Conservation (phyloP, 2,888 invertebrate species). For the Phasia obesa region DNA sequence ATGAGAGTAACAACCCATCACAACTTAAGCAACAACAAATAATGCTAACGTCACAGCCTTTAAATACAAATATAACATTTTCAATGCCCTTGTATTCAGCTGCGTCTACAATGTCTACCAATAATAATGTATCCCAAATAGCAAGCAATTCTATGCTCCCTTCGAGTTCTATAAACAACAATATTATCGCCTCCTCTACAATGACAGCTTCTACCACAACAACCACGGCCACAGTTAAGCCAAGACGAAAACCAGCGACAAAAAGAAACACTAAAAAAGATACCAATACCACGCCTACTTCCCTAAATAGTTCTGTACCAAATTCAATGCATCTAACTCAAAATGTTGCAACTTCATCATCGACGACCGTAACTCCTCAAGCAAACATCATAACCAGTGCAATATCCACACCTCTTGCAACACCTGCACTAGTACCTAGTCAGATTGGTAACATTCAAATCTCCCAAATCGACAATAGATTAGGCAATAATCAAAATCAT, state of each 20-base stretch:
- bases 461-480: conserved; percentile 79
- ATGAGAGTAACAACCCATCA: conserved; percentile 28
- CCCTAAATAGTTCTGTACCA: conserved; percentile 14
- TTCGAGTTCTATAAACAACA: conserved; percentile 64
- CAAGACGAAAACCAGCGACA: conserved; percentile 80
- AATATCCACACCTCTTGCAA: conserved; percentile 69
- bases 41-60: conserved; percentile 67
- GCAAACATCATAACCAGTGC: conserved; percentile 72
- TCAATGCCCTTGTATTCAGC: conserved; percentile 62
- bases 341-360: conserved; percentile 34
- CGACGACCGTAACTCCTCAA: conserved; percentile 66
- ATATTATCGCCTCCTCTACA: conserved; percentile 61
- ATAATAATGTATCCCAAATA: conserved; percentile 38
- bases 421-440: conserved; percentile 81
- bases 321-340: conserved; percentile 33
- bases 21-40: conserved; percentile 61
- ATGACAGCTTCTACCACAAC: conserved; percentile 68
- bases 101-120: conserved; percentile 35
- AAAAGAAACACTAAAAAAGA: conserved; percentile 80
- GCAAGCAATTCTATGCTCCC: conserved; percentile 45
- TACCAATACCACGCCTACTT: conserved; percentile 17
- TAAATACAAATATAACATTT: conserved; percentile 61
- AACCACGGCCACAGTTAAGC: conserved; percentile 80
- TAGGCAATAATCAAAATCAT: conserved; percentile 74
- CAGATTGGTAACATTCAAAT: conserved; percentile 83